These are phyloP conservation scores for Orthosia incerta DNA, from an alignment of 2,888 invertebrate genomes.

Conservation along the genomic window DNA sequence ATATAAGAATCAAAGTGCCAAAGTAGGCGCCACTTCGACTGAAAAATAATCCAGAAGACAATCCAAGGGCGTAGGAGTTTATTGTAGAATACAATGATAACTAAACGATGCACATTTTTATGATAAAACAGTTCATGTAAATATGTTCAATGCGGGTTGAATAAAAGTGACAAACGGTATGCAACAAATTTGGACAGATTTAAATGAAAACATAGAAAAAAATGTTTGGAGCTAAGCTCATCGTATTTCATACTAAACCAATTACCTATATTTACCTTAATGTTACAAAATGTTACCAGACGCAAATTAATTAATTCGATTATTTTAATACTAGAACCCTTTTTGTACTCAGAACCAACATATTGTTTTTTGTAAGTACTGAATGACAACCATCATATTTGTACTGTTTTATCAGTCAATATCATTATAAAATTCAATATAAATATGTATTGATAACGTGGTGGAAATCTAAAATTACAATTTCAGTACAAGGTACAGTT, in stretches of 20 bases:
- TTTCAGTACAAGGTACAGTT: not conserved
- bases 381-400: not conserved
- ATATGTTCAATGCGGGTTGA: conserved; percentile 6
- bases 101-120: not conserved
- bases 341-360: not conserved
- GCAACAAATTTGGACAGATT: not conserved
- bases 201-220: conserved; percentile 1
- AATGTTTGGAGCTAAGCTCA: not conserved
- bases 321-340: not conserved
- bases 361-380: not conserved
- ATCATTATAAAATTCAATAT: conserved; percentile 20
- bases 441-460: conserved; percentile 21
- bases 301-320: not conserved
- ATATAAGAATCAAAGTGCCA: conserved; percentile 2
- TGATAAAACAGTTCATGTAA: conserved; percentile 3
- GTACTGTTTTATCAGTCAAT: not conserved
- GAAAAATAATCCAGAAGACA: conserved; percentile 5
- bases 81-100: not conserved
- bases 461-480: conserved; percentile 16
- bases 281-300: not conserved
- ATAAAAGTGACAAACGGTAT: not conserved
- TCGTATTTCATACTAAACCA: not conserved
- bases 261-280: not conserved
- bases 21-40: not conserved
- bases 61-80: not conserved